These are phyloP conservation scores for Morbakka virulenta DNA, from an alignment of 30 jellyfish, hydroid and myxozoan species.

Conservation along the genomic window DNA sequence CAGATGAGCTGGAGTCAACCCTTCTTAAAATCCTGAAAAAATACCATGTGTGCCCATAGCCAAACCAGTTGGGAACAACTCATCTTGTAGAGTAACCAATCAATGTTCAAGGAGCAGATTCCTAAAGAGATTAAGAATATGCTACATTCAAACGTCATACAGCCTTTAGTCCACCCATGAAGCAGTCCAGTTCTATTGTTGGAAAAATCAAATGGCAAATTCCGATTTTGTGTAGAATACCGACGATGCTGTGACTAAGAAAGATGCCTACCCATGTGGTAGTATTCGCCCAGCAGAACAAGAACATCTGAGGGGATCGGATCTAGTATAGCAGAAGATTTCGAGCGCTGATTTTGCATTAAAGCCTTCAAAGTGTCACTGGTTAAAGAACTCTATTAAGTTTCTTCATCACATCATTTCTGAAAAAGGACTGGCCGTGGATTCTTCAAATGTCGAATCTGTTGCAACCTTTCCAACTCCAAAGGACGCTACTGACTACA, in stretches of 20 bases:
- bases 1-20: constrained; percentile 20
- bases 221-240: constrained; percentile 39
- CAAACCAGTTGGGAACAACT: constrained; percentile 35
- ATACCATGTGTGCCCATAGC: constrained; percentile 23
- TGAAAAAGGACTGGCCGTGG: constrained; percentile 24
- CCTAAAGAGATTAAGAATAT: constrained; percentile 28
- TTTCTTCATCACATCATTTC: constrained; percentile 41
- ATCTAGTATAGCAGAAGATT: constrained; percentile 13
- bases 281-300: constrained; percentile 30
- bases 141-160: constrained; percentile 33
- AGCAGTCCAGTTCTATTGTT: constrained; percentile 42
- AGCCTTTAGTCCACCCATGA: constrained; percentile 48
- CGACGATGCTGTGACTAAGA: constrained; percentile 25
- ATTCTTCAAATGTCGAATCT: constrained; percentile 13
- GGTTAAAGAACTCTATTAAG: constrained; percentile 15
- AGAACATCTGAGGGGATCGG: constrained; percentile 25
- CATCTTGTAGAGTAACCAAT: constrained; percentile 45
- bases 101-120: constrained; percentile 49
- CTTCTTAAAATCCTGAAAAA: constrained; percentile 23
- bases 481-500: not conserved
- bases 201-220: constrained; percentile 40
- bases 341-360: constrained; percentile 26
- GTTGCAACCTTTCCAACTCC: constrained; percentile 34
- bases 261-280: constrained; percentile 16
- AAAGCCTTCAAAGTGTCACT: constrained; percentile 41